phyloP scores from a whole-genome alignment of 1,140 invertebrate species.

The Galleria mellonella region DNA sequence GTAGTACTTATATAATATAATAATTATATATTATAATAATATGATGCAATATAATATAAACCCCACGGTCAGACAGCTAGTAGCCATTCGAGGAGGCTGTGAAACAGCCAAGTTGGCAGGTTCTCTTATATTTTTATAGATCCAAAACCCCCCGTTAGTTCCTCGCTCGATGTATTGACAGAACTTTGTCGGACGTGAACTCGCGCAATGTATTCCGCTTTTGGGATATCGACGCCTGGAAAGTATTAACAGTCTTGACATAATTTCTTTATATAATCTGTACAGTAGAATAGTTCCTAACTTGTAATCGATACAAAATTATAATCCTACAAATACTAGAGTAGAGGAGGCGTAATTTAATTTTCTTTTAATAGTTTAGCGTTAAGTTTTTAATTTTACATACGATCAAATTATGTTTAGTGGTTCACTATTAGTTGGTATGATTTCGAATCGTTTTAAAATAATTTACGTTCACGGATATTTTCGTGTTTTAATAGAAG shows the following conservation, averaged over 20 bases:
- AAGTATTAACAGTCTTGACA: conserved; percentile 62
- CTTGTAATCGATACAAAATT: conserved; percentile 68
- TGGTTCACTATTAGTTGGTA: conserved; percentile 54
- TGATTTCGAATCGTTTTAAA: conserved; percentile 30
- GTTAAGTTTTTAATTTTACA: conserved; percentile 48
- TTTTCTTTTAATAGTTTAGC: conserved; percentile 42
- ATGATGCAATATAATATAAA: conserved; percentile 16
- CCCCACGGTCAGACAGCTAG: conserved; percentile 34
- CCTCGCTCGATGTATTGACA: conserved; percentile 13
- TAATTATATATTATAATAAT: conserved; percentile 24
- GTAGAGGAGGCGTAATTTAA: conserved; percentile 49
- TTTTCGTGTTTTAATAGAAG: conserved; percentile 58
- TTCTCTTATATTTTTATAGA: conserved; percentile 24
- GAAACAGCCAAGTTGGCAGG: conserved; percentile 39
- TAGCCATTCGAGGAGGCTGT: conserved; percentile 33
- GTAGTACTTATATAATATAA: conserved; percentile 27
- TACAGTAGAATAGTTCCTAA: conserved; percentile 73
- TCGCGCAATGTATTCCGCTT: conserved; percentile 10
- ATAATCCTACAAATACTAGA: conserved; percentile 60
- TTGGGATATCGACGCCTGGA: conserved; percentile 20
- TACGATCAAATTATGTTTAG: conserved; percentile 52
- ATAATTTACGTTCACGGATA: conserved; percentile 33
- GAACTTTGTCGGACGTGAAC: not conserved
- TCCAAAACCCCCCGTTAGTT: conserved; percentile 38
- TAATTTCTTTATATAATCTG: conserved; percentile 54